Percentiles rank a stretch among this genome's conserved stretches.
These are phyloP conservation scores for Dione vanillae DNA, from an alignment of 2,888 invertebrate genomes.

Conservation along the genomic window DNA sequence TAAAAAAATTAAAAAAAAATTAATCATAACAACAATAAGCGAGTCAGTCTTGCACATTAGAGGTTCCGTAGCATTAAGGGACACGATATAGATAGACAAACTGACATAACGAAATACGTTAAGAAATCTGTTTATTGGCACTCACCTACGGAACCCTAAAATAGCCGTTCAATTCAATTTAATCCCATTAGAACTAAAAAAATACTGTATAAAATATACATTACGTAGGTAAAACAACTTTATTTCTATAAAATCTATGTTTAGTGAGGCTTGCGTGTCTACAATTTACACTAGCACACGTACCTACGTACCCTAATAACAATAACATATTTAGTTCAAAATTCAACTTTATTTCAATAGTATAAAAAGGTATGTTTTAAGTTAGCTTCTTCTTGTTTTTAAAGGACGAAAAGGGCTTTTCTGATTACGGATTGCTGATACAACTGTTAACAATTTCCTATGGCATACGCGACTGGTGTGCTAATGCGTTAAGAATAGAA, in stretches of 20 bases:
- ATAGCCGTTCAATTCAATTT: not conserved
- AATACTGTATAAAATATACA: slow-evolving; percentile 18
- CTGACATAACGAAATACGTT: too few species aligned
- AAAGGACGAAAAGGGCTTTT: slow-evolving; percentile 11
- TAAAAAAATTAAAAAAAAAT: too few species aligned
- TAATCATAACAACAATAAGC: too few species aligned
- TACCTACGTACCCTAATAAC: not conserved
- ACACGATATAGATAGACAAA: too few species aligned
- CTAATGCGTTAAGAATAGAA: not conserved
- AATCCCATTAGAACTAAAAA: not conserved
- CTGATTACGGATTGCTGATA: slow-evolving; percentile 21
- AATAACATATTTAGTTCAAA: not conserved
- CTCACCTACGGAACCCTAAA: not conserved
- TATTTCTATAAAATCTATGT: slow-evolving; percentile 18
- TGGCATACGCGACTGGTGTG: slow-evolving; percentile 1
- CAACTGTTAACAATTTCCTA: slow-evolving; percentile 5
- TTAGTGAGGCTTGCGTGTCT: slow-evolving; percentile 20
- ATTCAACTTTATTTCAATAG: not conserved
- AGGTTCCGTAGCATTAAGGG: too few species aligned
- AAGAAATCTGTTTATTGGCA: not conserved
- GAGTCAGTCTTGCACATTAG: too few species aligned
- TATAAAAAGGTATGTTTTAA: not conserved
- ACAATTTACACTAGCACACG: slow-evolving; percentile 16
- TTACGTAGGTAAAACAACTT: slow-evolving; percentile 12
- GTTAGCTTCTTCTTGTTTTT: not conserved